These are phyloP conservation scores for Myiagra hebetior DNA, from an alignment of 2,113 vertebrate species.

Conservation along the genomic window DNA sequence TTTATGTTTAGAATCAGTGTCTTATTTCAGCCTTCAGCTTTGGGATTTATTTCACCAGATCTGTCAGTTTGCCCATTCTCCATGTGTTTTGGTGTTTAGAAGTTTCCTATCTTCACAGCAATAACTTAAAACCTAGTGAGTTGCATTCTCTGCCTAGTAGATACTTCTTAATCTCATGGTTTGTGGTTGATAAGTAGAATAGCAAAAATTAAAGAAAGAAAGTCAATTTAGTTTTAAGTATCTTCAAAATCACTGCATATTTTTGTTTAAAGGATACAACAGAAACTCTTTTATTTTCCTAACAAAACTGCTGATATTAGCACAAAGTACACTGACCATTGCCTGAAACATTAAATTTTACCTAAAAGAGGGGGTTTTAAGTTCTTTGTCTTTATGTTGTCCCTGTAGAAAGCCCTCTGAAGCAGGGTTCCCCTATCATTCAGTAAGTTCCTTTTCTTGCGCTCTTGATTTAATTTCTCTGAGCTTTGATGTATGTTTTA, in stretches of 20 bases:
- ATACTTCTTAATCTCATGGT: neutral
- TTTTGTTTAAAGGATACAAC: neutral
- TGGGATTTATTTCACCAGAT: neutral
- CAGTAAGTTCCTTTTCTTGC: neutral
- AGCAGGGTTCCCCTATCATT: neutral
- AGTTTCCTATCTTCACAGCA: neutral
- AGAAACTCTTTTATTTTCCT: neutral
- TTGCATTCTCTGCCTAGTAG: neutral
- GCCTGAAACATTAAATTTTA: neutral
- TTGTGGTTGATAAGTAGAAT: neutral
- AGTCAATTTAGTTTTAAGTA: neutral
- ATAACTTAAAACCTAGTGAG: neutral
- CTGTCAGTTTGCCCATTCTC: neutral
- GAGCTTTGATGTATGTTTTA: constrained; percentile 15
- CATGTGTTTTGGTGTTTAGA: neutral
- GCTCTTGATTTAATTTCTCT: constrained; percentile 26
- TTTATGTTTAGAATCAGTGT: neutral
- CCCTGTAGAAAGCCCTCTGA: neutral
- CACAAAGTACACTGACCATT: neutral
- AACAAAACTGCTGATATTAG: neutral
- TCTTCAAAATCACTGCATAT: neutral
- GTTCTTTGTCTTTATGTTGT: neutral
- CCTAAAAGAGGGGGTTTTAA: neutral
- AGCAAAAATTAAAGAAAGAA: neutral
- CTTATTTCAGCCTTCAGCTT: neutral